Evolutionary conservation across 2,888 invertebrate species (phyloP), one percentile per base, ranked within the genome.

Genomic region (Deilephila elpenor): DNA sequence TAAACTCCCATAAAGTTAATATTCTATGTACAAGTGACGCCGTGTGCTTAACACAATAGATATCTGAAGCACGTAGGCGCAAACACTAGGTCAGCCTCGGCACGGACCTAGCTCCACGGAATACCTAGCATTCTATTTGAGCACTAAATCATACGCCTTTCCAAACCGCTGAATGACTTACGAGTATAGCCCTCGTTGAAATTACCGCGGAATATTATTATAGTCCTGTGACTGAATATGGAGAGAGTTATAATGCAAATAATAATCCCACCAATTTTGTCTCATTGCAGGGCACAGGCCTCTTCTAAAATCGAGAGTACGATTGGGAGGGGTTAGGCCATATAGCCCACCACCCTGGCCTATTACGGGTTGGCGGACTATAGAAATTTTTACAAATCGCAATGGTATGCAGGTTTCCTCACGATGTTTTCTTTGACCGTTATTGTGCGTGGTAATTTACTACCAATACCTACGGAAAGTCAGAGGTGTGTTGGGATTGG

Each of bases 71-170:
- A 67, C 67, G 67, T 67, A 67, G 67, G 51, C 56, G 56, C 44
- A 14, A 51, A 25, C 67, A 67, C 51, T 67, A 67, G 51, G 67
- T 67, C 67, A 67, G 51, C 8, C 25, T 20, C 20, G 14, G 25
- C 25, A 67, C 37, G 44, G 44, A 14, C 64, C 25, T 44, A 20
- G 25, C 25, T 17, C 6, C 56, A 5, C 7, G 14, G 25, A 67
- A 67, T 67, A 67, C 67, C 51, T 67, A 51, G 67, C 67, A 67
- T 67, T 67, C 67, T 44, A 67, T 25, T 19, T 44, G 25, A 14
- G 67, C 67, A 51, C 25, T 67, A 67, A 67, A 67, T 51, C 20
- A 44, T 51, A 67, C 25, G 56, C 56, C 56, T 17, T 25, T 34
- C 34, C 37, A 19, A 61, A 61, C 37, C n/a, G 62, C 67, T 51